These are phyloP conservation scores for Coranthus polyacanthus DNA, from an alignment of 2,797 vertebrate species.

Conservation along the genomic window DNA sequence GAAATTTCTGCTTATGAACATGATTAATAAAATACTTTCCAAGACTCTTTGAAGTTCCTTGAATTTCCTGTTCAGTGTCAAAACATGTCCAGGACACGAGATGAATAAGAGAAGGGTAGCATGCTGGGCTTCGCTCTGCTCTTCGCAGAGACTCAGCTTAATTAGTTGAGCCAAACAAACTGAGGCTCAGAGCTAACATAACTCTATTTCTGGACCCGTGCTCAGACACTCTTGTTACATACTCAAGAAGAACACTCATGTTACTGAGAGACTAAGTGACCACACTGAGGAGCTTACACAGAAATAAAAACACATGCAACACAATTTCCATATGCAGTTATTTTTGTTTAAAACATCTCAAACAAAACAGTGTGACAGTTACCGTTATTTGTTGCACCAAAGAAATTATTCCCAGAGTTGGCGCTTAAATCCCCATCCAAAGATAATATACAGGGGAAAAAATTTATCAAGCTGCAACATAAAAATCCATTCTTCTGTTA, in stretches of 20 bases:
- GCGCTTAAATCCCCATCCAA: slow-evolving; percentile 58
- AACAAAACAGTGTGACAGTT: slow-evolving; percentile 61
- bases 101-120: slow-evolving; percentile 48
- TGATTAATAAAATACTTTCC: slow-evolving; percentile 36
- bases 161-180: slow-evolving; percentile 78
- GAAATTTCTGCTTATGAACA: slow-evolving; percentile 43
- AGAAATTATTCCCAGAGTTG: slow-evolving; percentile 45
- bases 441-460: slow-evolving; percentile 35
- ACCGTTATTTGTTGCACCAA: slow-evolving; percentile 58
- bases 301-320: slow-evolving; percentile 56
- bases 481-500: slow-evolving; percentile 65
- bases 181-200: slow-evolving; percentile 72
- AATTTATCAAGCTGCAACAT: slow-evolving; percentile 48
- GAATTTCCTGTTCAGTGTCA: slow-evolving; percentile 36
- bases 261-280: slow-evolving; percentile 66
- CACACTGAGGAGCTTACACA: slow-evolving; percentile 27
- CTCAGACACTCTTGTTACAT: slow-evolving; percentile 73
- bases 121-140: slow-evolving; percentile 41
- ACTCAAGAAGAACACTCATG: slow-evolving; percentile 75
- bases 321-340: slow-evolving; percentile 44
- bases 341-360: slow-evolving; percentile 46
- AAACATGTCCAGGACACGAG: slow-evolving; percentile 42
- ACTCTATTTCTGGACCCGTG: slow-evolving; percentile 78
- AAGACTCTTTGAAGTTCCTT: slow-evolving; percentile 41
- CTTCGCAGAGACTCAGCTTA: slow-evolving; percentile 60